Base-by-base conservation (phyloP, 2,888 invertebrate genomes). In the Drosophila yooni region DNA sequence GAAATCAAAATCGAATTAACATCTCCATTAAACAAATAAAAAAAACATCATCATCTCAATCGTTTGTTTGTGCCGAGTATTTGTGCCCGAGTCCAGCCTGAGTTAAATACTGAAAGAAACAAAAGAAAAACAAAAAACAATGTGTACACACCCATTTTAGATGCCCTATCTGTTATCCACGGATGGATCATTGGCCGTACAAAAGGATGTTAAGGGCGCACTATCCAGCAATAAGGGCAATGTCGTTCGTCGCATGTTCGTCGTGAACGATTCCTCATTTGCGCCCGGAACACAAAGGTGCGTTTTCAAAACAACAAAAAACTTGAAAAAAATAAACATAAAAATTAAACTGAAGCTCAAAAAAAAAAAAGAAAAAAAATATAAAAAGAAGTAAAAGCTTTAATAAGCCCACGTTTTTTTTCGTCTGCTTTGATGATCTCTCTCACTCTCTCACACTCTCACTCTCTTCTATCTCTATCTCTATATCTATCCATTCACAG, bases 131-230 rank as follows among this genome's bases (percentile, higher is more conserved):
- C 7, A 46, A 46, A 56, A 56, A 73, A 70, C 75, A 79, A 79
- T 82, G 82, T 79, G 79, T 79, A 81, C 74, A 76, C 74, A 70
- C 66, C 80, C 64, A 76, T 91, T 91, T 63, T 84, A 93, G 93
- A 93, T 93, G 93, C 93, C 93, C 83, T 93, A 93, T 86, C 84
- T 93, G 77, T 88, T 92, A 89, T 90, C 92, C 79, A 92, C 93
- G 76, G 93, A 93, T 91, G 93, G 93, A 77, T 91, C 93, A 57
- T 88, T 93, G 81, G 92, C 93, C 67, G 92, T 93, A 58, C 93
- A 93, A 82, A 93, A 93, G 87, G 93, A 93, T 83, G 91, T 92
- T 48, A 93, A 93, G 86, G 92, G 92, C 53, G 91, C 89, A 60
- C 88, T 93, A 63, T 83, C 91, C 65, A 87, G 92, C 69, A 93